Base-by-base conservation (phyloP, 23 tunicate species). In the Trididemnum clinides region DNA sequence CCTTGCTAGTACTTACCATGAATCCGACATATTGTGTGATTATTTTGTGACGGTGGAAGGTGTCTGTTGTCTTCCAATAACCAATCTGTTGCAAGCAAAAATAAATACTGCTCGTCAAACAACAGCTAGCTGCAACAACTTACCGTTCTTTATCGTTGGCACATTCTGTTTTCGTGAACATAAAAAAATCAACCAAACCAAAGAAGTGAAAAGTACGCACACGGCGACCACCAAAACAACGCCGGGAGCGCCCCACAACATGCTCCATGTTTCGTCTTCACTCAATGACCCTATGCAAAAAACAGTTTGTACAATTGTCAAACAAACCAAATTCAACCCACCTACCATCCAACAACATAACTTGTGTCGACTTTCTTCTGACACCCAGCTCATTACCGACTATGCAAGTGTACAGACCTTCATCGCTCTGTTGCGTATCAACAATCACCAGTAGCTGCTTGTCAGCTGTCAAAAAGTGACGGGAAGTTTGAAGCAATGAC, bases 391-490 rank as follows among this genome's bases (percentile, higher is more conserved):
- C 25, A 75, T 92, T 92, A 19, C 35, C 37, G 1, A 69, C 91
- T 2, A 64, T 19, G 80, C 97, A 92, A 10, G 80, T 39, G 77
- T 92, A 92, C 7, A 32, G 25, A 0, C 97, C 97, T 50, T 87
- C 33, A 73, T 87, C 91, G 22, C 25, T 21, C 29, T 28, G 49
- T 5, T 25, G 33, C 25, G 72, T 77, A 58, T 87, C 87, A 10
- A 83, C 77, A 1, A 92, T 83, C 26, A 92, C 88, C 1, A 92
- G 66, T 32, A 92, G 20, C 38, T 87, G 87, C 65, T 64, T 57
- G 35, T 83, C 82, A 22, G 83, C 97, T 12, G 91, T 88, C 20
- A 86, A 51, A 54, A 87, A 92, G 64, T 86, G 91, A 30, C 91
- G 91, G 0, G 79, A 39, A 3, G 91, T 83, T 22, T 44, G 72